phyloP scores from a whole-genome alignment of 2,888 invertebrate species.

The Spisula solida region DNA sequence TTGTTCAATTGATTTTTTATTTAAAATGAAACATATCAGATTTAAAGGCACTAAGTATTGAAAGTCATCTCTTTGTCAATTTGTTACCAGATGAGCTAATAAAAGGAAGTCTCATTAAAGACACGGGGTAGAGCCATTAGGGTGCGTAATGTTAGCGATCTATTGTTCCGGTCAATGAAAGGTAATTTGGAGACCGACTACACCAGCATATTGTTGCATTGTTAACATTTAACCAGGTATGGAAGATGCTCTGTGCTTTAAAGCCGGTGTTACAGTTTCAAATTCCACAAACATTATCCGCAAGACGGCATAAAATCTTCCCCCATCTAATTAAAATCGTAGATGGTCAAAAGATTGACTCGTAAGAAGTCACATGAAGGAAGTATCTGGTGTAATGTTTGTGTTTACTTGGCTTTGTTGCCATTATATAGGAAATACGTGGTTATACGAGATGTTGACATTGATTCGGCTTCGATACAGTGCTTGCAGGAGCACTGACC shows the following conservation, averaged over 20 bases:
- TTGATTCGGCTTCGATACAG: constrained; percentile 12
- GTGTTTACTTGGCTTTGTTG: background rate
- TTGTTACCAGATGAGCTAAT: constrained; percentile 12
- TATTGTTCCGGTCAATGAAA: constrained; percentile 10
- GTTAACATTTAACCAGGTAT: background rate
- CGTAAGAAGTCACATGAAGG: background rate
- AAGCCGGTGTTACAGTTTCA: constrained; percentile 24
- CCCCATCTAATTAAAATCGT: constrained; percentile 11
- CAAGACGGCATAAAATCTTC: background rate
- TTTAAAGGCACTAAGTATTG: background rate
- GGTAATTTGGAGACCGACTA: background rate
- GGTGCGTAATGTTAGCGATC: background rate
- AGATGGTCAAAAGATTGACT: constrained; percentile 23
- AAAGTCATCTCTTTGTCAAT: constrained; percentile 3
- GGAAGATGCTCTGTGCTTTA: background rate
- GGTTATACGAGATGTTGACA: background rate
- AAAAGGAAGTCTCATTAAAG: constrained; percentile 7
- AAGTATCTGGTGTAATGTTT: constrained; percentile 4
- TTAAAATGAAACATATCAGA: constrained; percentile 1
- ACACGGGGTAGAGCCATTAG: background rate
- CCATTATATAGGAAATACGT: background rate
- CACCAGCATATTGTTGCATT: background rate
- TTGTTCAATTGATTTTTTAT: background rate
- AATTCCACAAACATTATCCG: constrained; percentile 37
- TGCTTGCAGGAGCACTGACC: constrained; percentile 39